Conservation (phyloP, 2,888 invertebrate species). For the Parthenolecanium corni region DNA sequence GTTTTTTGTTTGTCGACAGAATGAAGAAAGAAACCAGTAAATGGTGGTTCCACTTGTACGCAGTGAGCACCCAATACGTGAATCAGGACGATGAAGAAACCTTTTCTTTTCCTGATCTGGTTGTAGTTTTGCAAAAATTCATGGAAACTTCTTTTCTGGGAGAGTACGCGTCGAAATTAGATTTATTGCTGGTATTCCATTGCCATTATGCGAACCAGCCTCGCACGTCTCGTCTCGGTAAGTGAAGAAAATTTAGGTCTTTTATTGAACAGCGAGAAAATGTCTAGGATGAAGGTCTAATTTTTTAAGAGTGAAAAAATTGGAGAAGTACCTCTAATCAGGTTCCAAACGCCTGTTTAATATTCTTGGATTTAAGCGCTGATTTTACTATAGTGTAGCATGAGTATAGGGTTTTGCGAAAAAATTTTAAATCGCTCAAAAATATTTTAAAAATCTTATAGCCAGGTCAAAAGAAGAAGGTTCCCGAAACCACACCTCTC, state of each 20-base stretch:
- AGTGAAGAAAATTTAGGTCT: background rate
- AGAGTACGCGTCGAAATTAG: slow-evolving; percentile 67
- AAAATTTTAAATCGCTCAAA: too few species aligned
- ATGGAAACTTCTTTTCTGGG: slow-evolving; percentile 52
- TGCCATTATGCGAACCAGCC: slow-evolving; percentile 56
- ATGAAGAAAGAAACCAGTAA: slow-evolving; percentile 58
- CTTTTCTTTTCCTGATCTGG: slow-evolving; percentile 39
- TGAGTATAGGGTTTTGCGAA: too few species aligned
- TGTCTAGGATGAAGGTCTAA: too few species aligned
- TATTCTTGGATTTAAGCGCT: too few species aligned
- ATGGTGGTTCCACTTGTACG: slow-evolving; percentile 85
- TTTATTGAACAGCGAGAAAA: background rate
- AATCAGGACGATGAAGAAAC: slow-evolving; percentile 34
- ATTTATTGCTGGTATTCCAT: slow-evolving; percentile 68
- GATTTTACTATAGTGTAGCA: too few species aligned
- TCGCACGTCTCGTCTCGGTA: background rate
- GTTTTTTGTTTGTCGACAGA: slow-evolving; percentile 38
- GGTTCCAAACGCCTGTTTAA: too few species aligned
- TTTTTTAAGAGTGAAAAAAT: too few species aligned
- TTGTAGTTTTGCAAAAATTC: slow-evolving; percentile 60
- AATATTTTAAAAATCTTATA: too few species aligned
- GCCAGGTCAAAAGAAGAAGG: too few species aligned
- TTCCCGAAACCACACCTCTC: too few species aligned
- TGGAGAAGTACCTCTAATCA: too few species aligned
- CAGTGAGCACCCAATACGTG: slow-evolving; percentile 53